A percentile compares a stretch with the other conserved stretches of the same genome.
Conservation (phyloP, 1,140 invertebrate species). For the Oncopodura yosiiana region DNA sequence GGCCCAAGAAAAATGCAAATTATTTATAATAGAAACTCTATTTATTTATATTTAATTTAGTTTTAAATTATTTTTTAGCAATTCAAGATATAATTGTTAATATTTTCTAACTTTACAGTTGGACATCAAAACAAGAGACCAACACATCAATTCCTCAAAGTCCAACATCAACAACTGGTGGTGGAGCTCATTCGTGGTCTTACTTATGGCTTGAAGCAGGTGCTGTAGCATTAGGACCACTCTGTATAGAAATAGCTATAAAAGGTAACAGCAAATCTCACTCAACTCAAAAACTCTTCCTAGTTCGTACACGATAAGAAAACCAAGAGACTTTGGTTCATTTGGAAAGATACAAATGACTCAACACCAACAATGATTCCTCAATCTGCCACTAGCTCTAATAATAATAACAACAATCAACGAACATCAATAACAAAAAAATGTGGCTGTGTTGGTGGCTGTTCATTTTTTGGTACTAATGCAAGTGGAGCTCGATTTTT, state of each 20-base stretch:
- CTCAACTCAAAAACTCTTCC: constrained; percentile 13
- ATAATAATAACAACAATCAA: not conserved
- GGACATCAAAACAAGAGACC: constrained; percentile 27
- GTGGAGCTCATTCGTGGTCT: constrained; percentile 37
- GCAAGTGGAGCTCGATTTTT: constrained; percentile 77
- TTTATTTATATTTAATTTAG: not conserved
- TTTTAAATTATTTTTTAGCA: not conserved
- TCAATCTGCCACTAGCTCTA: constrained; percentile 38
- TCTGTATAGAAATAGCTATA: constrained; percentile 85
- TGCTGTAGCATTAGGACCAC: constrained; percentile 74
- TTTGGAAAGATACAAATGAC: constrained; percentile 62
- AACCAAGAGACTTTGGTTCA: constrained; percentile 82
- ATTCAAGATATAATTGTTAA: not conserved
- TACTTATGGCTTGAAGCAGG: constrained; percentile 90
- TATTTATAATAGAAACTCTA: no score
- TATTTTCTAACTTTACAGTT: constrained; percentile 12
- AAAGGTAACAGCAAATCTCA: constrained; percentile 21
- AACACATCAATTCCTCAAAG: constrained; percentile 28
- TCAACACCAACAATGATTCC: constrained; percentile 45
- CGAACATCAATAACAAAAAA: constrained; percentile 45
- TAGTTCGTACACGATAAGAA: constrained; percentile 62
- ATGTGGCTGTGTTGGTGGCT: constrained; percentile 92
- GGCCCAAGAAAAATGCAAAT: no score
- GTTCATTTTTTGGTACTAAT: constrained; percentile 84
- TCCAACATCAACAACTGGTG: constrained; percentile 22